Conservation (phyloP, 2,888 invertebrate species). For the Urechis unicinctus region DNA sequence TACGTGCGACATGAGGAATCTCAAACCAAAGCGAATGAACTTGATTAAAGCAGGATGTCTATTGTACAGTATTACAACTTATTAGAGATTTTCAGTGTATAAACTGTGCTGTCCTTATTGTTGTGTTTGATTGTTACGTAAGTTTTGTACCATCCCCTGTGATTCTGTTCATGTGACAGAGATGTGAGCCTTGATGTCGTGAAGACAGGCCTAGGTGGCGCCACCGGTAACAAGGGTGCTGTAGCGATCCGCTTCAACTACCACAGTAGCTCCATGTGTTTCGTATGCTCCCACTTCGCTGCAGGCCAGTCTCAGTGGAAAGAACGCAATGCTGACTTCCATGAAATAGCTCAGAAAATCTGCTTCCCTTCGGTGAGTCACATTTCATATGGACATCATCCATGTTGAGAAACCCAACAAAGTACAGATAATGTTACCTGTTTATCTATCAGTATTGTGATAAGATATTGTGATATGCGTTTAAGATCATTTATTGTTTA, state of each 20-base stretch:
- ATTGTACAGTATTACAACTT: background rate
- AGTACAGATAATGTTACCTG: too few relatives aligned
- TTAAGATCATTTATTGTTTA: too few relatives aligned
- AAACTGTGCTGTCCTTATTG: background rate
- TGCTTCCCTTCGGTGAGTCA: constrained; percentile 49
- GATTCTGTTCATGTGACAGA: too few relatives aligned
- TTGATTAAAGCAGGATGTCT: background rate
- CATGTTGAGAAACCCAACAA: too few relatives aligned
- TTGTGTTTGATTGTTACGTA: too few relatives aligned
- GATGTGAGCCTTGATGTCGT: constrained; percentile 93
- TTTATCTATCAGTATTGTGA: too few relatives aligned
- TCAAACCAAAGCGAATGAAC: background rate
- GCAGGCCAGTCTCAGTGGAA: constrained; percentile 94
- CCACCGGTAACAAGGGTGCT: constrained; percentile 96
- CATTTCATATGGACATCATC: too few relatives aligned
- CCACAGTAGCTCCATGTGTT: constrained; percentile 89
- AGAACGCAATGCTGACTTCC: constrained; percentile 93
- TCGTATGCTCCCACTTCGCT: constrained; percentile 98
- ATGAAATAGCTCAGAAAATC: constrained; percentile 83
- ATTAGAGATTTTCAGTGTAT: background rate
- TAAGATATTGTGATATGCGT: too few relatives aligned
- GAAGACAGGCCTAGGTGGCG: constrained; percentile 95
- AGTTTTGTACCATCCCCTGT: too few relatives aligned
- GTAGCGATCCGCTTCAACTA: constrained; percentile 86
- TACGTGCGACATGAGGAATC: constrained; percentile 21